Percentiles rank a stretch among this genome's conserved stretches.
Evolutionary conservation across 2,113 vertebrate genomes (phyloP).

Genomic region (Campylomormyrus numenius): DNA sequence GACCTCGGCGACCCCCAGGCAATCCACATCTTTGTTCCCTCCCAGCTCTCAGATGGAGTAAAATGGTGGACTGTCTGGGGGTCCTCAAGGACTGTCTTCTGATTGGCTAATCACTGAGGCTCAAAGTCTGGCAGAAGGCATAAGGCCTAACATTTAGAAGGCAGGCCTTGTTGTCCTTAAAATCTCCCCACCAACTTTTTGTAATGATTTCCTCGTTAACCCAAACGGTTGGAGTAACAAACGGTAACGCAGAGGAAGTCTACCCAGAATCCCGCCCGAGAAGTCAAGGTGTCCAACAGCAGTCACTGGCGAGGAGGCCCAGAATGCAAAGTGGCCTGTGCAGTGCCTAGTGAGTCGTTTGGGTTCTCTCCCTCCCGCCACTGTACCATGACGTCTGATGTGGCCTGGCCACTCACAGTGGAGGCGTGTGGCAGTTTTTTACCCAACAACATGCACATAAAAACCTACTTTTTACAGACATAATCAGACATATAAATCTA

Average conservation of each 20-base stretch:
- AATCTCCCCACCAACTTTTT: not conserved
- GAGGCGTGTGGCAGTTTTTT: no score
- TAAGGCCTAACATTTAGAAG: not conserved
- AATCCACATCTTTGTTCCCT: not conserved
- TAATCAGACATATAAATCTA: not conserved
- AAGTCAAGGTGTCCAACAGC: not conserved
- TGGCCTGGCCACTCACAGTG: constrained; percentile 16
- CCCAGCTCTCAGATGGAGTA: not conserved
- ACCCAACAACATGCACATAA: not conserved
- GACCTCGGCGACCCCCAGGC: constrained; percentile 53
- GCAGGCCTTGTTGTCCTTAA: not conserved
- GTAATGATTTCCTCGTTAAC: not conserved
- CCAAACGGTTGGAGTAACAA: not conserved
- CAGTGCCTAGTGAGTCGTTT: constrained; percentile 50
- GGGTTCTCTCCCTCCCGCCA: not conserved
- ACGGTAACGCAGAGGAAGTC: not conserved
- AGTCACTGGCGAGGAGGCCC: not conserved
- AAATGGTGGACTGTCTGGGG: not conserved
- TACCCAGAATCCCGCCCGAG: not conserved
- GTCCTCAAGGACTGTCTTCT: not conserved
- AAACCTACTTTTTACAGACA: not conserved
- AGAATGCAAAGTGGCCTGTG: not conserved
- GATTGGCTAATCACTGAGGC: not conserved
- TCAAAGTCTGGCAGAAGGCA: not conserved
- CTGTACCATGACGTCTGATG: constrained; percentile 49